These are phyloP conservation scores for Anguilla rostrata DNA, from an alignment of 2,113 vertebrate species.

Conservation along the genomic window DNA sequence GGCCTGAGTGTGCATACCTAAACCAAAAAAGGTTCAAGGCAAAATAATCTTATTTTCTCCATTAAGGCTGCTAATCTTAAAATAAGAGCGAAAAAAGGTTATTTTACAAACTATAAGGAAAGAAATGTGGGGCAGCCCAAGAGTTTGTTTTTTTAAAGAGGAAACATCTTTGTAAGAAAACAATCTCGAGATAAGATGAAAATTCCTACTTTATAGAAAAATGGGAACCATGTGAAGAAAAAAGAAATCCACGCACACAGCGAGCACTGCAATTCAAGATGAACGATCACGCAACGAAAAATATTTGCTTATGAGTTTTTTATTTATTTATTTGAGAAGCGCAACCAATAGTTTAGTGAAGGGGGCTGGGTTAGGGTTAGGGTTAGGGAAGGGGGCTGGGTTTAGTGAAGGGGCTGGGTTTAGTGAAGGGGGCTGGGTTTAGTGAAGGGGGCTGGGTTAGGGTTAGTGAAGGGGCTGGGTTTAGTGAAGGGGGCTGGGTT, in stretches of 20 bases:
- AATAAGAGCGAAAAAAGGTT: neutral
- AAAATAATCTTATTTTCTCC: neutral
- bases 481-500: too few relatives aligned
- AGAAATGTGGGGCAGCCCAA: neutral
- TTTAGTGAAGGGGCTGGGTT: too few relatives aligned
- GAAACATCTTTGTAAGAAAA: neutral
- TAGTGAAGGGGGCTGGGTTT: too few relatives aligned
- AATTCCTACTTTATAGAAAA: neutral
- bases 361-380: conserved; percentile 60
- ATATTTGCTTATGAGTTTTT: neutral
- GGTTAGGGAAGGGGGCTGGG: too few relatives aligned
- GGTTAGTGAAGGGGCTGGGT: too few relatives aligned
- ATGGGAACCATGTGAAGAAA: neutral
- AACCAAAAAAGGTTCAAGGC: neutral
- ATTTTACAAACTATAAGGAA: neutral
- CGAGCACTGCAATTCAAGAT: neutral
- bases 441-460: too few relatives aligned
- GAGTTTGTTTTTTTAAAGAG: neutral
- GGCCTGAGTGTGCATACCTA: neutral
- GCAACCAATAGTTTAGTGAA: conserved; percentile 48
- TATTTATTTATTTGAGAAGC: conserved; percentile 29
- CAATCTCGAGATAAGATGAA: neutral
- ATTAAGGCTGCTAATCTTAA: neutral
- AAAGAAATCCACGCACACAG: neutral
- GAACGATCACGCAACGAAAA: neutral